Percentiles rank a stretch among this genome's conserved stretches.
Conservation (phyloP, 1,140 invertebrate species). For the Neelides sp. region DNA sequence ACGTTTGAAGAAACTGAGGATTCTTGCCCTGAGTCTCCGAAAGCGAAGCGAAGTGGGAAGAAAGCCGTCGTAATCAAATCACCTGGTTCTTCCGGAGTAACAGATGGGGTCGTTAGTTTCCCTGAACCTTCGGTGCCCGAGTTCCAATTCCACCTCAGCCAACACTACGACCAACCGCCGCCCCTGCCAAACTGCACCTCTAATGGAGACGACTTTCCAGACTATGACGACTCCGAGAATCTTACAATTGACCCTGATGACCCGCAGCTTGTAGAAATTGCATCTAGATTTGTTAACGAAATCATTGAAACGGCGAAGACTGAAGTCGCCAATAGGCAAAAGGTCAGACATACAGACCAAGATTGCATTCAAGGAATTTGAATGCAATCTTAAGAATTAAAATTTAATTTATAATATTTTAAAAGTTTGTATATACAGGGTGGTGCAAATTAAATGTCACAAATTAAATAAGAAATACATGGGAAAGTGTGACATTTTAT, state of each 20-base stretch:
- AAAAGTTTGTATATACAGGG: too few species aligned
- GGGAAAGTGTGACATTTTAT: too few species aligned
- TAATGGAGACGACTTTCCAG: slow-evolving; percentile 14
- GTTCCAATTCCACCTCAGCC: slow-evolving; percentile 26
- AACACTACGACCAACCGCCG: slow-evolving; percentile 27
- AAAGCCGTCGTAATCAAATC: slow-evolving; percentile 23
- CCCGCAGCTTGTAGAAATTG: slow-evolving; percentile 33
- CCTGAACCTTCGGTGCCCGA: background rate
- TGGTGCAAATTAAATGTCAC: too few species aligned
- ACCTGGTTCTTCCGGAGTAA: slow-evolving; percentile 6
- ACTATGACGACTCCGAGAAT: slow-evolving; percentile 10
- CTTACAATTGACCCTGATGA: slow-evolving; percentile 19
- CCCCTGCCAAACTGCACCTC: slow-evolving; percentile 30
- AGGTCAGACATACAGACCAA: too few species aligned
- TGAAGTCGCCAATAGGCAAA: slow-evolving; percentile 29
- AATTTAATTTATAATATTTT: too few species aligned
- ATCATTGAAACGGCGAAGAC: slow-evolving; percentile 34
- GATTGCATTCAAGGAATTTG: too few species aligned
- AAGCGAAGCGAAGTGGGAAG: slow-evolving; percentile 18
- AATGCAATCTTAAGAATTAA: too few species aligned
- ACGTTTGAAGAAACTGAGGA: slow-evolving; percentile 20
- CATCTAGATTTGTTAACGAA: slow-evolving; percentile 34
- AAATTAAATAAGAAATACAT: too few species aligned
- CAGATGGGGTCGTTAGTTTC: background rate
- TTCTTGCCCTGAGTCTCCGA: slow-evolving; percentile 10